Percentiles rank a stretch among this genome's conserved stretches.
phyloP scores from a whole-genome alignment of 2,888 invertebrate genomes.

The Drosophila gaucha region DNA sequence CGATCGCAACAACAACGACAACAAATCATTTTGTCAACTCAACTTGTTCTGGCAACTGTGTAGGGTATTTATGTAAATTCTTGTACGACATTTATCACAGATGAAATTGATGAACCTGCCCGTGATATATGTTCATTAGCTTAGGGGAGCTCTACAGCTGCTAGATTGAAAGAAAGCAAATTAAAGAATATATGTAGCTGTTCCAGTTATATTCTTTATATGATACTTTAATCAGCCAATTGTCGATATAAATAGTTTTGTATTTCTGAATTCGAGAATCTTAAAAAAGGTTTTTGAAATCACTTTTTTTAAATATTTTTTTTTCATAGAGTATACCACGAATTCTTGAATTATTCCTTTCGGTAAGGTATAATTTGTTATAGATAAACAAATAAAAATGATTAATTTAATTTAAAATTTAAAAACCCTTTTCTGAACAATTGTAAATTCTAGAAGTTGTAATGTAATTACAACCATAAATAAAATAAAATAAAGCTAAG shows the following conservation, averaged over 20 bases:
- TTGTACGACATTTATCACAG: constrained; percentile 75
- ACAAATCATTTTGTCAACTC: constrained; percentile 75
- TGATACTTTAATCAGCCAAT: too few species aligned
- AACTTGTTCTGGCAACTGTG: constrained; percentile 54
- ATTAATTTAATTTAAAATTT: too few species aligned
- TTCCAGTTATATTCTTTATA: constrained; percentile 7
- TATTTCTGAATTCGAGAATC: not conserved
- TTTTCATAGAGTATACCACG: too few species aligned
- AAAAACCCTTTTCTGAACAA: not conserved
- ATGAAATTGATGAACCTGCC: constrained; percentile 71
- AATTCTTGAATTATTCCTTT: too few species aligned
- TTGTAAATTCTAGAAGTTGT: not conserved
- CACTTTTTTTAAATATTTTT: too few species aligned
- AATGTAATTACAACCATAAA: not conserved
- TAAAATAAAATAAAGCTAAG: not conserved
- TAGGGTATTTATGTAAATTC: constrained; percentile 71
- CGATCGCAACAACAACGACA: constrained; percentile 21
- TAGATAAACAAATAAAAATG: too few species aligned
- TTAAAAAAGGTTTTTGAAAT: too few species aligned
- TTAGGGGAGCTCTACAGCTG: constrained; percentile 1
- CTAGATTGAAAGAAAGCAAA: not conserved
- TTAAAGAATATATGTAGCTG: constrained; percentile 14
- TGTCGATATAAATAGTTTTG: too few species aligned
- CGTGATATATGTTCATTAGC: constrained; percentile 30
- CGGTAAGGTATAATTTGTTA: too few species aligned